phyloP scores from a whole-genome alignment of 2,888 invertebrate species.

The Blastobasis lacticolella region DNA sequence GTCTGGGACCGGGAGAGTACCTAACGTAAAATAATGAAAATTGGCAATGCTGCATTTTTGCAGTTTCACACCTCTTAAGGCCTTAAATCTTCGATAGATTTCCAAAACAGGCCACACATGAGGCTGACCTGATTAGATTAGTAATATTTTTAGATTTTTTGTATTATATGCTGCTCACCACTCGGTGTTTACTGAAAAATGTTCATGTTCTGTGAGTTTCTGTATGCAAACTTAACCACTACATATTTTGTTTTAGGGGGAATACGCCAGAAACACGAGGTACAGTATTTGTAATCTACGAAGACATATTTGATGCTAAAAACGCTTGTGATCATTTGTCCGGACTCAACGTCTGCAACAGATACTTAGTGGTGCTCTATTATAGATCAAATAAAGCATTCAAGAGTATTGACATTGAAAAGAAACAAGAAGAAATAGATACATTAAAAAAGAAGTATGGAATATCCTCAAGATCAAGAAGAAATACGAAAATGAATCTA shows the following conservation, averaged over 20 bases:
- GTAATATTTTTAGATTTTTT: too few relatives aligned
- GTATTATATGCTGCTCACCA: too few relatives aligned
- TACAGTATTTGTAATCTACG: slow-evolving; percentile 99
- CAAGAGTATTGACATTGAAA: slow-evolving; percentile 95
- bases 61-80: too few relatives aligned
- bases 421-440: slow-evolving; percentile 96
- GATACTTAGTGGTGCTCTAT: slow-evolving; percentile 98
- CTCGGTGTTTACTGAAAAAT: too few relatives aligned
- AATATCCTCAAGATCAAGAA: slow-evolving; percentile 67
- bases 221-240: too few relatives aligned
- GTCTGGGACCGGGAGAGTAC: too few relatives aligned
- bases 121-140: too few relatives aligned
- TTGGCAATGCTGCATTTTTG: too few relatives aligned
- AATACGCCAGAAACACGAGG: slow-evolving; percentile 98
- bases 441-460: slow-evolving; percentile 97
- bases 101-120: too few relatives aligned
- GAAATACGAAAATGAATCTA: slow-evolving; percentile 53
- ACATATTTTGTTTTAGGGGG: slow-evolving; percentile 77
- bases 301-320: slow-evolving; percentile 99
- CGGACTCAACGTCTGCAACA: slow-evolving; percentile 98
- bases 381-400: slow-evolving; percentile 98
- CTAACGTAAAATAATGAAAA: too few relatives aligned
- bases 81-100: too few relatives aligned
- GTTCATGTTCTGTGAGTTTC: too few relatives aligned
- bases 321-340: slow-evolving; percentile 99